Base-by-base conservation (phyloP, 2,888 invertebrate genomes). In the Acanthosepion lycidas region DNA sequence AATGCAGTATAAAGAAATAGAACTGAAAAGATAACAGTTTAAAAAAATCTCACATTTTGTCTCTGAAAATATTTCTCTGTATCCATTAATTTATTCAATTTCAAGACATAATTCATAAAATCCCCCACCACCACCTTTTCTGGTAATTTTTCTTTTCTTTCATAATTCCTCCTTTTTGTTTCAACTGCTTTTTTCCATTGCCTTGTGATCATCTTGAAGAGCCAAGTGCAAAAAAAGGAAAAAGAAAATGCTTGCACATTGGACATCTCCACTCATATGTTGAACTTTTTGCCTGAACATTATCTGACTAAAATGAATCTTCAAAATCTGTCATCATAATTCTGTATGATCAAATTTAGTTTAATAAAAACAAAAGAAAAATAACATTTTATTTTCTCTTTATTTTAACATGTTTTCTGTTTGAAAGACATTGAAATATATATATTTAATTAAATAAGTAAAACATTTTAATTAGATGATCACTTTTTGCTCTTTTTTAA, bases 61-160 rank as follows among this genome's bases (percentile, higher is more conserved):
- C n/a, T 78, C n/a, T 78, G 78, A 78, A 78, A 78, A n/a, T 78
- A n/a, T 78, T 78, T 78, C 78, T 78, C 78, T 15, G 33, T 78
- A 78, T 78, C n/a, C 78, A 33, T 78, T 78, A 78, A 78, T 78
- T 78, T 78, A 78, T 78, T 78, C n/a, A 78, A 78, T 78, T 78
- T 78, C 78, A n/a, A 9, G 23, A 78, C n/a, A 33, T n/a, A n/a
- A 78, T 33, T 78, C 78, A 78, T 78, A n/a, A 78, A n/a, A n/a
- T 33, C n/a, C 15, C n/a, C n/a, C 15, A 20, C 23, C n/a, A 33
- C 9, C 78, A 12, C 78, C 12, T 78, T 78, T n/a, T 18, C n/a
- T 15, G 15, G 20, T 78, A 6, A 26, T 28, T n/a, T 18, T 12
- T 4, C n/a, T 12, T 28, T 18, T 78, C 78, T 78, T 28, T 9